Evolutionary conservation across 2,797 vertebrate species (phyloP), one percentile per base, ranked within the genome.

Genomic region (Rhyacichthys aspro): DNA sequence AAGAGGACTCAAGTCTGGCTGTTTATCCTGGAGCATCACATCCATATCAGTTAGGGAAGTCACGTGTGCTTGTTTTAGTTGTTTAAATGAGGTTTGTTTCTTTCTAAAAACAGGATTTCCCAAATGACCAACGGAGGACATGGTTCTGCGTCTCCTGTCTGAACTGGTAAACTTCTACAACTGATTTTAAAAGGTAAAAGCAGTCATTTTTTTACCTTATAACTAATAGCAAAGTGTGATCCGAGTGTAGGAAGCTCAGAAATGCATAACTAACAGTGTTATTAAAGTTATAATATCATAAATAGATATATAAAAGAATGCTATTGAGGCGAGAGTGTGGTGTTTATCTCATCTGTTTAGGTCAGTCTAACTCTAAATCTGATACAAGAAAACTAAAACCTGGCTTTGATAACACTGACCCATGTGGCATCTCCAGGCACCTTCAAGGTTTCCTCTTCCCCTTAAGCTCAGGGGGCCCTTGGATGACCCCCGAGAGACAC

Each of bases 281-380:
- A 28, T 28, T 28, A 5, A 28, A 28, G 23, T 28, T 28, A 6
- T 28, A 28, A 28, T 28, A 28, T 28, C 23, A 3, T 28, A 2
- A 70, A 83, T 84, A 82, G 86, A 83, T 72, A 37, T n/a, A n/a
- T n/a, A 14, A 12, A n/a, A 4, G 11, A 11, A 41, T 41, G 12
- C 1, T n/a, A 12, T 41, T 41, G 39, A 12, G 14, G 41, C 15
- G 15, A n/a, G 41, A n/a, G n/a, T 16, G 8, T 42, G 3, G n/a
- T 43, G 8, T 3, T 43, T 37, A 18, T 11, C 32, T 12, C 9
- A 52, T 11, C 12, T 53, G 12, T 7, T 33, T 14, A 48, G 23
- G 5, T 45, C 7, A 11, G 3, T 14, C 11, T 45, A 18, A 23
- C 17, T 45, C 10, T 34, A 34, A 53, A 39, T 53, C 11, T 38